Evolutionary conservation across 2,888 invertebrate species (phyloP).

Genomic region (Diarsia mendica): DNA sequence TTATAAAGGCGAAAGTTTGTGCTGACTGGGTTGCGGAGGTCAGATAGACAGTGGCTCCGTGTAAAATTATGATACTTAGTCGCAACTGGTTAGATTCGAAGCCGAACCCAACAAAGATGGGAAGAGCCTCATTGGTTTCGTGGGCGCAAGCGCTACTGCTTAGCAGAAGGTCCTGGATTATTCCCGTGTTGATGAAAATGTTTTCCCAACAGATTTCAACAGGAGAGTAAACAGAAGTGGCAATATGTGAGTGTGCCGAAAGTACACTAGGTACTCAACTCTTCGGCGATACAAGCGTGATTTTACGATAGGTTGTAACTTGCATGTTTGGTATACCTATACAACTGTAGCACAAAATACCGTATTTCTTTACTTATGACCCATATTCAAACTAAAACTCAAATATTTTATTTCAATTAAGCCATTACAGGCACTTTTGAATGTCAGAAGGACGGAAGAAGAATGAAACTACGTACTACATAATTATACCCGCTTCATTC

Average conservation of each 20-base stretch:
- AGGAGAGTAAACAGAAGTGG: background rate
- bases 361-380: background rate
- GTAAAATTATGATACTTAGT: no score
- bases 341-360: background rate
- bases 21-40: no score
- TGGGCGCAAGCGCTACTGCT: background rate
- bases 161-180: background rate
- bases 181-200: background rate
- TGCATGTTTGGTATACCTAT: background rate
- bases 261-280: background rate
- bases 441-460: no score
- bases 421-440: no score
- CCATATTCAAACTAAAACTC: no score
- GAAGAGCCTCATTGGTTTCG: background rate
- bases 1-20: no score
- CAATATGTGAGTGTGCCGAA: background rate
- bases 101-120: background rate
- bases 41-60: no score
- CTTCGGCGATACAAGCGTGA: background rate
- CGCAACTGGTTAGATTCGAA: background rate
- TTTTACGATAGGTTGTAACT: background rate
- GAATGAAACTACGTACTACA: no score
- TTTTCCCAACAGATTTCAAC: background rate
- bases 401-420: no score
- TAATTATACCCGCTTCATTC: no score